Conservation (phyloP, 2,888 invertebrate genomes). For the Plebejus anna region DNA sequence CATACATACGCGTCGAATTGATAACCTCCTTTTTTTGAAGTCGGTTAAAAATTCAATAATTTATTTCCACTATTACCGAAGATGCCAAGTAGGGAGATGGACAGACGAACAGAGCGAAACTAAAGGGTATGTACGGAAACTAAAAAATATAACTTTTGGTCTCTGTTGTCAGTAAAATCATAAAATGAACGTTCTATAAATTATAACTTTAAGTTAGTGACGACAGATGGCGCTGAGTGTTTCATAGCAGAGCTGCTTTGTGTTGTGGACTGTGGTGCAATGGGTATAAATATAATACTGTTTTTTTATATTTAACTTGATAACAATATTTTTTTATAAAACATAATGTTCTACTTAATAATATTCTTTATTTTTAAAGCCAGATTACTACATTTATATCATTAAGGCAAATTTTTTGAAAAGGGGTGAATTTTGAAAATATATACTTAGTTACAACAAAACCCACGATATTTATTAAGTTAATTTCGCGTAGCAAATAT, state of each 20-base stretch:
- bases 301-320: background rate
- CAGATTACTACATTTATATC: too few relatives aligned
- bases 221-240: background rate
- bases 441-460: too few relatives aligned
- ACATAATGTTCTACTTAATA: too few relatives aligned
- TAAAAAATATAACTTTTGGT: background rate
- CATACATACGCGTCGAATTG: too few relatives aligned
- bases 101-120: background rate
- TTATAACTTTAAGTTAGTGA: background rate
- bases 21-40: too few relatives aligned
- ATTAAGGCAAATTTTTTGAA: too few relatives aligned
- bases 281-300: too few relatives aligned
- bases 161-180: too few relatives aligned
- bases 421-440: too few relatives aligned
- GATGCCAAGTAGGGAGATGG: background rate
- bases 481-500: background rate
- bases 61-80: background rate
- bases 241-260: background rate
- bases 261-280: background rate
- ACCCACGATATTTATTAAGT: background rate
- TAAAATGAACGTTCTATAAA: too few relatives aligned
- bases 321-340: background rate
- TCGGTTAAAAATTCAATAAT: background rate
- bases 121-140: background rate
- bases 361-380: too few relatives aligned